A percentile compares a stretch with the other conserved stretches of the same genome.
phyloP scores from a whole-genome alignment of 2,888 invertebrate species.

The Pseudanteris insignis region DNA sequence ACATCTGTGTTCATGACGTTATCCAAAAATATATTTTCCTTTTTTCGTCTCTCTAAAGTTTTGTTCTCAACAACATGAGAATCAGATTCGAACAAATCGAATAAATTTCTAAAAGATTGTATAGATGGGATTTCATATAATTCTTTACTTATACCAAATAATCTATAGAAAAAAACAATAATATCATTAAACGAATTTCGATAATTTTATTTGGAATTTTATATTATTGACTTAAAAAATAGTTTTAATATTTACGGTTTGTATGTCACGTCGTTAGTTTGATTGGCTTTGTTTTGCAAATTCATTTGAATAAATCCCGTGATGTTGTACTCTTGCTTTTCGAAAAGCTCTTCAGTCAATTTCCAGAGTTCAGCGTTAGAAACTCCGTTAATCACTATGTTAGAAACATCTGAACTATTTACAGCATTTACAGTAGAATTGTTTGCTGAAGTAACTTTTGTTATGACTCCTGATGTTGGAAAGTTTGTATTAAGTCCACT shows the following conservation, averaged over 20 bases:
- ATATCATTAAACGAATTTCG: too few relatives aligned
- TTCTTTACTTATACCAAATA: conserved; percentile 50
- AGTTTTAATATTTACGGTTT: conserved; percentile 55
- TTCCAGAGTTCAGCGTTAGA: conserved; percentile 54
- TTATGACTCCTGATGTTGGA: conserved; percentile 29
- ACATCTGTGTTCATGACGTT: conserved; percentile 55
- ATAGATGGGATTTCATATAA: conserved; percentile 53
- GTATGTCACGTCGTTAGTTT: conserved; percentile 51
- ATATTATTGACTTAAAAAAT: too few relatives aligned
- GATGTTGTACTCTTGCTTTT: conserved; percentile 50
- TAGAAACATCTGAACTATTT: conserved; percentile 20
- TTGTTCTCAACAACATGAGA: conserved; percentile 50
- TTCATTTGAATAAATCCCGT: conserved; percentile 51
- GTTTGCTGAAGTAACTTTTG: conserved; percentile 3
- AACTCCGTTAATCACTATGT: conserved; percentile 36
- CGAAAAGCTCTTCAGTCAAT: conserved; percentile 56
- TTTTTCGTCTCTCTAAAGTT: conserved; percentile 48
- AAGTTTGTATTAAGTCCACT: conserved; percentile 12
- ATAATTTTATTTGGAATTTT: too few relatives aligned
- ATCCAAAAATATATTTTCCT: conserved; percentile 55
- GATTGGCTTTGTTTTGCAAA: conserved; percentile 49
- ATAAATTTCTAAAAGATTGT: conserved; percentile 50
- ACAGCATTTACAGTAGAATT: conserved; percentile 2
- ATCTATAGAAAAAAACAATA: conserved; percentile 49
- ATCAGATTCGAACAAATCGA: conserved; percentile 52